These are phyloP conservation scores for Ranitomeya imitator DNA, from an alignment of 2,113 vertebrate species.

Conservation along the genomic window DNA sequence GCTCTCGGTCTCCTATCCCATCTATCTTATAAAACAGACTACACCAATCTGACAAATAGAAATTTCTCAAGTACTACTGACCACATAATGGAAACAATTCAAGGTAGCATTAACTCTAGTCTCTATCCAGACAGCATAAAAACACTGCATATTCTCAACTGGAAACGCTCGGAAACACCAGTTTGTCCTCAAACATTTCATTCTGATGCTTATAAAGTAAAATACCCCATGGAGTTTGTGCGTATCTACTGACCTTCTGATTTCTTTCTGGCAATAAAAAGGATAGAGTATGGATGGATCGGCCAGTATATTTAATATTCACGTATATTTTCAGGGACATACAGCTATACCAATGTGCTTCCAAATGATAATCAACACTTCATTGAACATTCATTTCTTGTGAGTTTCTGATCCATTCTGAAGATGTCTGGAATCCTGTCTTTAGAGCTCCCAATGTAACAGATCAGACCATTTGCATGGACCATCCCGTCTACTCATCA, in stretches of 20 bases:
- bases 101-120: conserved; percentile 69
- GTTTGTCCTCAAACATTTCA: conserved; percentile 67
- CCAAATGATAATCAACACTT: conserved; percentile 77
- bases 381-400: conserved; percentile 75
- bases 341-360: conserved; percentile 83
- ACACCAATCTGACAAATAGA: conserved; percentile 68
- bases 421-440: conserved; percentile 76
- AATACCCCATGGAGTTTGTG: conserved; percentile 68
- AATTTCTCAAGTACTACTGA: conserved; percentile 68
- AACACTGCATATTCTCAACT: conserved; percentile 72
- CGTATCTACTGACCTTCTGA: conserved; percentile 65
- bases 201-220: conserved; percentile 68
- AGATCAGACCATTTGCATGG: conserved; percentile 82
- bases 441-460: conserved; percentile 66
- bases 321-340: conserved; percentile 85
- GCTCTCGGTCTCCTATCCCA: conserved; percentile 90
- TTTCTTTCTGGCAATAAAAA: conserved; percentile 80
- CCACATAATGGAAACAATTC: conserved; percentile 67
- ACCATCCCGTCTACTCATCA: conserved; percentile 78
- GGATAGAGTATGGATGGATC: conserved; percentile 72
- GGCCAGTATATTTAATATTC: conserved; percentile 76
- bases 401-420: conserved; percentile 75
- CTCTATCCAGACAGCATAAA: conserved; percentile 67
- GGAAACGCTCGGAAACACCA: conserved; percentile 68
- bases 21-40: conserved; percentile 87